Evolutionary conservation across 2,797 vertebrate genomes (phyloP).

Genomic region (Gallinago nigripennis): DNA sequence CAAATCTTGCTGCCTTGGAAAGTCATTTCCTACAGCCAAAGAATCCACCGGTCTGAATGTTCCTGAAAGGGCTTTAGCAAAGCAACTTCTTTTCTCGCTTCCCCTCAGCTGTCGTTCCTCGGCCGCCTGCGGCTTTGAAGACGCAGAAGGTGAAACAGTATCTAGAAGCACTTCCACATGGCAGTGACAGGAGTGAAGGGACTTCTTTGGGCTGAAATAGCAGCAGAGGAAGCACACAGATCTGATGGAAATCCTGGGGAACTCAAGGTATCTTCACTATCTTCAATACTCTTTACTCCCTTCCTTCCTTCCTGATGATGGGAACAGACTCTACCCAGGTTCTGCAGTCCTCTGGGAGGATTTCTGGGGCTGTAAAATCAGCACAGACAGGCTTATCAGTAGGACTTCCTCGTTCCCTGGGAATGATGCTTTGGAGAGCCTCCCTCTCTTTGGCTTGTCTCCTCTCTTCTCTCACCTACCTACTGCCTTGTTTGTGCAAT

Average conservation of each 20-base stretch:
- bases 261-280: neutral
- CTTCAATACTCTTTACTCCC: neutral
- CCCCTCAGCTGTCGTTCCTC: neutral
- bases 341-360: neutral
- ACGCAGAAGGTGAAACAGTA: constrained; percentile 18
- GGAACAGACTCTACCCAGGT: neutral
- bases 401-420: neutral
- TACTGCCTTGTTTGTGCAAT: neutral
- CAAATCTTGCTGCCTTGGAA: neutral
- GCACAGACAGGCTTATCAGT: neutral
- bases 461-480: neutral
- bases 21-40: neutral
- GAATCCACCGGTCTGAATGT: neutral
- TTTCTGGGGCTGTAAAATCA: neutral
- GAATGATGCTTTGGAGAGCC: fast-evolving
- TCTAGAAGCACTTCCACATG: neutral
- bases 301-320: neutral
- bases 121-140: neutral
- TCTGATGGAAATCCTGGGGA: neutral
- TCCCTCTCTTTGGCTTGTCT: neutral
- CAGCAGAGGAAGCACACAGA: neutral
- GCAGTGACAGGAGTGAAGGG: neutral
- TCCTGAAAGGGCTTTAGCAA: neutral
- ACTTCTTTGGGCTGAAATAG: neutral
- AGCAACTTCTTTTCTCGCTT: neutral